Conservation (phyloP, 2,797 vertebrate genomes). For the Tadarida brasiliensis region DNA sequence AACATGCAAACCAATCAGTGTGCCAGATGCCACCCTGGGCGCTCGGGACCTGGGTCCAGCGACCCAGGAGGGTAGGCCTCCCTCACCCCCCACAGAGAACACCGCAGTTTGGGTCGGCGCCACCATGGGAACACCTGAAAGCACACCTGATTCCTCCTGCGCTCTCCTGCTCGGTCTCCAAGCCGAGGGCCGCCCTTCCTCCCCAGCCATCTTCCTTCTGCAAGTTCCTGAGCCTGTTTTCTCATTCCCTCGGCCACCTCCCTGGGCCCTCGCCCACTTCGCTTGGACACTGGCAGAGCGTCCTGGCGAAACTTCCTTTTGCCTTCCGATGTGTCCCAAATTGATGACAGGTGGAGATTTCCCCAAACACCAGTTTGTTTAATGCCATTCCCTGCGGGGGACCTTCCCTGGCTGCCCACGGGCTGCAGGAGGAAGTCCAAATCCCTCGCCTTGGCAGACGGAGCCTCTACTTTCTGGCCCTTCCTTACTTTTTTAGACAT, state of each 20-base stretch:
- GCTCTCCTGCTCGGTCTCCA: neutral
- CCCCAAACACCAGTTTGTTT: neutral
- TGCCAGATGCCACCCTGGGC: neutral
- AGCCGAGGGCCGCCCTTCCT: neutral
- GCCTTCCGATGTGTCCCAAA: neutral
- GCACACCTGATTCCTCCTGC: neutral
- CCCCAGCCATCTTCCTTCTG: neutral
- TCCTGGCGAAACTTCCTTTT: neutral
- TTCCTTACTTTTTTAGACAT: conserved; percentile 40
- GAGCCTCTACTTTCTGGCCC: neutral
- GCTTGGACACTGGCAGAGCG: neutral
- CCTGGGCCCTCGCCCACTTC: neutral
- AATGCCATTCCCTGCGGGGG: neutral
- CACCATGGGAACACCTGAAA: neutral
- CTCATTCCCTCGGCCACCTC: neutral
- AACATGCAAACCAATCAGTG: neutral
- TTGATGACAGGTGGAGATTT: neutral
- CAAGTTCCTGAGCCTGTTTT: neutral
- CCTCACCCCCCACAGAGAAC: neutral
- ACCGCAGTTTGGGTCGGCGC: neutral
- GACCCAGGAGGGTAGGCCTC: neutral
- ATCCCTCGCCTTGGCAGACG: neutral
- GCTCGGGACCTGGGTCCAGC: neutral
- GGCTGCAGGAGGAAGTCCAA: neutral
- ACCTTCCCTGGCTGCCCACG: neutral